Evolutionary conservation across 2,797 vertebrate species (phyloP).

Genomic region (Leontocebus nigricollis): DNA sequence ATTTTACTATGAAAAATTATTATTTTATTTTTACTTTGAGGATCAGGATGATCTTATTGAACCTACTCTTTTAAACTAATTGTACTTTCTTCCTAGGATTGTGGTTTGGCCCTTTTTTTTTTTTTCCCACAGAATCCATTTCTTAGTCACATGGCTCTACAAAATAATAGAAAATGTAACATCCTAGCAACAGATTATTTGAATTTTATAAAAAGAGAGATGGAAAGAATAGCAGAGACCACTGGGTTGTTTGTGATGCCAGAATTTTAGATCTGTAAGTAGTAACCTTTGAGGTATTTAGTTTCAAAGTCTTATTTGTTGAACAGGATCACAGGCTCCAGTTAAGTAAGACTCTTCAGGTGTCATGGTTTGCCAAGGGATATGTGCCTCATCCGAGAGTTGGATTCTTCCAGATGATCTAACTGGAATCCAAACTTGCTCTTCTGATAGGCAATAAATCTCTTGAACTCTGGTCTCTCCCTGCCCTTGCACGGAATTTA

Average conservation of each 20-base stretch:
- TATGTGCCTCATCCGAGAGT: not conserved
- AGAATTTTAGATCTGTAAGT: not conserved
- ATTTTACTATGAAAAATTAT: conserved; percentile 49
- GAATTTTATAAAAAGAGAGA: not conserved
- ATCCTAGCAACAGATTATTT: not conserved
- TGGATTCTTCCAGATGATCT: not conserved
- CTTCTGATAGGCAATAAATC: not conserved
- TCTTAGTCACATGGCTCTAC: not conserved
- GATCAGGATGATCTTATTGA: not conserved
- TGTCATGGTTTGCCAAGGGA: not conserved
- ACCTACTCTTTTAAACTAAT: conserved; percentile 14
- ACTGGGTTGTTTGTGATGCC: not conserved
- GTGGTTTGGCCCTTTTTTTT: not conserved
- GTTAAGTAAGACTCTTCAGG: not conserved
- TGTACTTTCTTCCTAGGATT: conserved; percentile 7
- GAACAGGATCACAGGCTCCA: not conserved
- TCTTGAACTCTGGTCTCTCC: not conserved
- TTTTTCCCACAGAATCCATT: not conserved
- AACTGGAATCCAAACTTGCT: not conserved
- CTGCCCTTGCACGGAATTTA: not conserved
- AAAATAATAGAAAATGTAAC: conserved; percentile 12
- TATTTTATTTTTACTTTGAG: conserved; percentile 53
- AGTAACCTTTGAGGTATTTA: not conserved
- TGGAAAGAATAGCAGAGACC: not conserved
- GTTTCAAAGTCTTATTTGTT: not conserved